Evolutionary conservation across 2,113 vertebrate genomes (phyloP).

Genomic region (Rhombomys opimus): DNA sequence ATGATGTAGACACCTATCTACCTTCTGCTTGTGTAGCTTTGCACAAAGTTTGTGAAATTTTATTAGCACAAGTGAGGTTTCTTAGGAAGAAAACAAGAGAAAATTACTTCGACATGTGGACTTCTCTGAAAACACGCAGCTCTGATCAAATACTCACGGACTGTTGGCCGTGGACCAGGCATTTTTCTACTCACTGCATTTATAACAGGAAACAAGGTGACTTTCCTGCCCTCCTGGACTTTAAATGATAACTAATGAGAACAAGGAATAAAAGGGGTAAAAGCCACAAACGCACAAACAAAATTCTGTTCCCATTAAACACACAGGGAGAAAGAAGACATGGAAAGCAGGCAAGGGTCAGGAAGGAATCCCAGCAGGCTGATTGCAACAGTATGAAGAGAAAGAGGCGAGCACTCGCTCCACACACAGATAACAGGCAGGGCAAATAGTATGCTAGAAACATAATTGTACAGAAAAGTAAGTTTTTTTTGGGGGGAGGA

Average conservation of each 20-base stretch:
- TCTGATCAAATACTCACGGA: background rate
- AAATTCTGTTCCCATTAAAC: background rate
- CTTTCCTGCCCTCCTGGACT: background rate
- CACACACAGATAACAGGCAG: too few relatives aligned
- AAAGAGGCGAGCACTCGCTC: rapidly evolving
- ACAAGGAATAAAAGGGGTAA: background rate
- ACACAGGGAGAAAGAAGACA: background rate
- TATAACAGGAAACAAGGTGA: background rate
- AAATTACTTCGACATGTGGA: background rate
- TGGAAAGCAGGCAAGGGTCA: background rate
- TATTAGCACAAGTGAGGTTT: background rate
- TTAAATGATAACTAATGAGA: background rate
- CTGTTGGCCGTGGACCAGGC: background rate
- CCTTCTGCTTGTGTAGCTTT: conserved; percentile 14
- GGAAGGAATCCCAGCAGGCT: background rate
- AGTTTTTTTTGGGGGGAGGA: background rate
- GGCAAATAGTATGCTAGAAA: background rate
- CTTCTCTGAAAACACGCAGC: background rate
- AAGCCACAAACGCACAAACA: background rate
- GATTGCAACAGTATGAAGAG: background rate
- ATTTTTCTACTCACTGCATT: background rate
- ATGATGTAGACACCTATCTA: background rate
- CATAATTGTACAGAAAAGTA: background rate
- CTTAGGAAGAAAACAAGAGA: conserved; percentile 35
- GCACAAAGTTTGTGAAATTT: background rate